Evolutionary conservation across 2,888 invertebrate species (phyloP).

Genomic region (Panorpa germanica): DNA sequence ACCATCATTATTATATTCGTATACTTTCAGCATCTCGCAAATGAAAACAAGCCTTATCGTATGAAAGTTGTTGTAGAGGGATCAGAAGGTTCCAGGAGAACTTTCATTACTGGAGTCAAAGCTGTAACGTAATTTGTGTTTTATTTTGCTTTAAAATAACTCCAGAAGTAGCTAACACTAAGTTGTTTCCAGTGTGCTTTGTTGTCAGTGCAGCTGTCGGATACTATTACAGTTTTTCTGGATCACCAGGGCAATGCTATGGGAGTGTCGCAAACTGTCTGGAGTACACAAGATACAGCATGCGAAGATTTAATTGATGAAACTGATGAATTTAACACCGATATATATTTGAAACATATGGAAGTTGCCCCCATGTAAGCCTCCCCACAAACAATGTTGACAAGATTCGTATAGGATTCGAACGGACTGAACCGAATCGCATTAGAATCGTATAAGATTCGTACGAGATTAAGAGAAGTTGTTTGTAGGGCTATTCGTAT

Average conservation of each 20-base stretch:
- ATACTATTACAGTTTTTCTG: constrained; percentile 60
- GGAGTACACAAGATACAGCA: constrained; percentile 19
- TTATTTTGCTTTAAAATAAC: constrained; percentile 8
- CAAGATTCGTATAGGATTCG: too few species aligned
- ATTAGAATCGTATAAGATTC: too few species aligned
- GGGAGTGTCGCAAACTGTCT: constrained; percentile 39
- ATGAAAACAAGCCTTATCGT: constrained; percentile 53
- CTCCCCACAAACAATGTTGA: constrained; percentile 4
- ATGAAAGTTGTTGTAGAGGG: constrained; percentile 47
- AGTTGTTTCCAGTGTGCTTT: constrained; percentile 39
- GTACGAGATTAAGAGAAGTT: too few species aligned
- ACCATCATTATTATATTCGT: constrained; percentile 1
- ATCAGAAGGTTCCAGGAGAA: constrained; percentile 42
- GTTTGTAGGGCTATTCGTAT: too few species aligned
- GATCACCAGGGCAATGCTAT: constrained; percentile 63
- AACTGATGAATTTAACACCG: constrained; percentile 46
- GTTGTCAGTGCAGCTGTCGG: constrained; percentile 55
- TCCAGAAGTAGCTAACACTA: constrained; percentile 1
- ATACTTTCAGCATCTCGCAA: constrained; percentile 34
- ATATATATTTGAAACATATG: constrained; percentile 58
- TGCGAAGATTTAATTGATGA: constrained; percentile 21
- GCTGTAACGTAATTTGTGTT: constrained; percentile 45
- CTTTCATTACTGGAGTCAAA: constrained; percentile 61
- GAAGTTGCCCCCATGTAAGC: constrained; percentile 62
- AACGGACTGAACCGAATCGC: too few species aligned